These are phyloP conservation scores for Coelopa pilipes DNA, from an alignment of 2,888 invertebrate genomes.

Conservation along the genomic window DNA sequence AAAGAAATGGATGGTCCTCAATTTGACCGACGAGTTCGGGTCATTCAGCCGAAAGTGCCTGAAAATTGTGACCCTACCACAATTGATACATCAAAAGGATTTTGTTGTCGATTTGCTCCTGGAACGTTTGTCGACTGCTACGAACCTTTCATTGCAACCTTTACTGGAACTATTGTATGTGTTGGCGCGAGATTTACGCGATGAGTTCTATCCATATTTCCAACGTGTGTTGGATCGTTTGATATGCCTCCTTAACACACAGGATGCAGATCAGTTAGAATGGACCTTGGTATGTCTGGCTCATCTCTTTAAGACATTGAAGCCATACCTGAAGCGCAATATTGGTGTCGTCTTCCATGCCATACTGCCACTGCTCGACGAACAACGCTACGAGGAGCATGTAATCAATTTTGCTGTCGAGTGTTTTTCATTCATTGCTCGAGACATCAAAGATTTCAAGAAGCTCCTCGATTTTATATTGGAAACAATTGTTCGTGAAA, in stretches of 20 bases:
- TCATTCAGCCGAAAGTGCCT: conserved; percentile 81
- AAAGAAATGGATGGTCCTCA: conserved; percentile 89
- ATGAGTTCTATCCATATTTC: conserved; percentile 90
- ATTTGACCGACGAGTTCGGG: conserved; percentile 84
- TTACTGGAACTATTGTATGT: conserved; percentile 86
- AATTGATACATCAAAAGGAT: conserved; percentile 83
- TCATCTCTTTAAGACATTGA: conserved; percentile 89
- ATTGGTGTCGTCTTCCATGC: conserved; percentile 77
- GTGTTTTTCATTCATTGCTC: conserved; percentile 93
- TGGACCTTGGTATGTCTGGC: conserved; percentile 88
- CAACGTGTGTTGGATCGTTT: conserved; percentile 79
- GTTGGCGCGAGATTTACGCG: conserved; percentile 85
- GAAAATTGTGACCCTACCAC: conserved; percentile 83
- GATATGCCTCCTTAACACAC: conserved; percentile 76
- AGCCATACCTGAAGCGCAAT: conserved; percentile 84
- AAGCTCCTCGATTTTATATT: conserved; percentile 79
- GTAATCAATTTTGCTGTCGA: conserved; percentile 95
- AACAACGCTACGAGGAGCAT: conserved; percentile 79
- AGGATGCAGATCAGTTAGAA: conserved; percentile 87
- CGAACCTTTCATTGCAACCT: conserved; percentile 81
- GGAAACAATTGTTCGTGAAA: conserved; percentile 73
- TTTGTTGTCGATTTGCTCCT: conserved; percentile 78
- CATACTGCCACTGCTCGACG: conserved; percentile 80
- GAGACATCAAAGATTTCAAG: conserved; percentile 85
- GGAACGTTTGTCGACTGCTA: conserved; percentile 78